phyloP scores from a whole-genome alignment of 1,140 invertebrate genomes.

The Drosophila repletoides region DNA sequence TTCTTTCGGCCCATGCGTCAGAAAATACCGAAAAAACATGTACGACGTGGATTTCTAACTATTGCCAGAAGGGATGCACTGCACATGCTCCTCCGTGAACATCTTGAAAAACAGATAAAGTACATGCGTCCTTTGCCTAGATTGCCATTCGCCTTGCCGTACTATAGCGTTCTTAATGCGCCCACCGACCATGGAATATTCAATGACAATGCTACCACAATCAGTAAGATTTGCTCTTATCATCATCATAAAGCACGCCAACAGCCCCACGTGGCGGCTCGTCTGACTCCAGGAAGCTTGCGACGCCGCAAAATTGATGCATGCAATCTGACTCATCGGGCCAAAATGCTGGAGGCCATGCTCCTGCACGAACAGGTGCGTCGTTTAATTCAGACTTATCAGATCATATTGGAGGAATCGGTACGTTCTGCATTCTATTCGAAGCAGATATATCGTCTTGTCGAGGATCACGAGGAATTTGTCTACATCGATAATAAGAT shows the following conservation, averaged over 20 bases:
- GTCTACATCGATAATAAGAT: conserved; percentile 51
- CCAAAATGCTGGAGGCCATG: conserved; percentile 58
- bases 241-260: conserved; percentile 40
- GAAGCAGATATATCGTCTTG: conserved; percentile 58
- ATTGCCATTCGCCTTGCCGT: too few species aligned
- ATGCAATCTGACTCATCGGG: conserved; percentile 45
- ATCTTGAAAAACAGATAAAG: conserved; percentile 37
- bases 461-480: conserved; percentile 62
- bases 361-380: conserved; percentile 60
- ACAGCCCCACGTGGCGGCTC: conserved; percentile 31
- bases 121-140: too few species aligned
- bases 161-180: conserved; percentile 45
- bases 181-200: conserved; percentile 46
- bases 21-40: conserved; percentile 31
- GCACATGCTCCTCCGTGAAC: conserved; percentile 43
- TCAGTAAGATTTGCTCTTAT: conserved; percentile 50
- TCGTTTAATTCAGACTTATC: conserved; percentile 41
- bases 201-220: conserved; percentile 38
- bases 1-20: conserved; percentile 43
- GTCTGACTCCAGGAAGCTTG: conserved; percentile 21
- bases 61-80: conserved; percentile 19
- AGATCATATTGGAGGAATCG: conserved; percentile 65
- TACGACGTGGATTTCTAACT: conserved; percentile 42
- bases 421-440: conserved; percentile 69
- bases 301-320: conserved; percentile 39